Evolutionary conservation across 2,113 vertebrate genomes (phyloP), one percentile per base, ranked within the genome.

Genomic region (Ploceus nigricollis): DNA sequence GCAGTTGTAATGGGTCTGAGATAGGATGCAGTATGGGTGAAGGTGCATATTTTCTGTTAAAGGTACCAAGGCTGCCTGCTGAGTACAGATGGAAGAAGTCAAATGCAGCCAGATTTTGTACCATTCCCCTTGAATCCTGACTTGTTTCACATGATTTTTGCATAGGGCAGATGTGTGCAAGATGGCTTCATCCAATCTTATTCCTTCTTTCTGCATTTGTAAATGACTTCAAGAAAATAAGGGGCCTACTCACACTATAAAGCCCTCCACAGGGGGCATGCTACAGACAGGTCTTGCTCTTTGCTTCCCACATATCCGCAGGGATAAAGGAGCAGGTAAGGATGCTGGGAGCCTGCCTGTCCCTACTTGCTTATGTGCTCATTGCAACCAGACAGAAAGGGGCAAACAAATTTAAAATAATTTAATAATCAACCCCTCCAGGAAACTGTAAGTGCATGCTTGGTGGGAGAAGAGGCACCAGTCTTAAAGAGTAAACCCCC

Each of bases 361-460:
- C 13, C 25, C 20, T 53, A 31, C 10, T 54, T 60, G 44, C 11
- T 50, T 6, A 13, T 10, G 7, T 15, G 27, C 17, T 60, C 11
- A 13, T n/a, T 75, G 24, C 45, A 80, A 68, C 25, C 25, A 64
- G 48, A 51, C 7, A 66, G 35, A 84, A 69, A 54, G 6, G 5
- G 23, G 10, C 10, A 90, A 78, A 75, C 10, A 14, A 54, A 37
- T 63, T 31, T 25, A 58, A 73, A 92, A 56, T 22, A 30, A 25
- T 56, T n/a, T 60, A 42, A 50, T 23, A 56, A 69, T 42, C n/a
- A 68, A 54, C 50, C 18, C 5, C 9, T 19, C 13, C 44, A 64
- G 69, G 42, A 87, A 69, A 58, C 20, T 7, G 0, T 47, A 72
- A 39, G 16, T 27, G 9, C 8, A 3, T 3, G 7, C 1, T 1